Base-by-base conservation (phyloP, 1,140 invertebrate genomes). In the Drosophila tani region DNA sequence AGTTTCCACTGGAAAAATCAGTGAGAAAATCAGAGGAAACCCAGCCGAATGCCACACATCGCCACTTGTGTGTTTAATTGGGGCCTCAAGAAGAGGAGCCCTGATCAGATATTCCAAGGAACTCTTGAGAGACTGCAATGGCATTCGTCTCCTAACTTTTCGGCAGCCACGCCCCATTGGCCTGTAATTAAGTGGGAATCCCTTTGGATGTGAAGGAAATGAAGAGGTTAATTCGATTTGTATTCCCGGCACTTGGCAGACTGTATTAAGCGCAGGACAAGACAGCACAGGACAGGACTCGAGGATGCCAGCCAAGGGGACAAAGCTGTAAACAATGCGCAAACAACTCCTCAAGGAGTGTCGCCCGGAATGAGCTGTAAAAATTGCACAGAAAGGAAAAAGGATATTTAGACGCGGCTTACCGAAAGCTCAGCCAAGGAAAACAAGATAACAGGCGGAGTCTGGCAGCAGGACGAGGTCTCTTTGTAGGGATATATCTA, bases 281-380 rank as follows among this genome's bases (percentile, higher is more conserved):
- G 27, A 29, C 27, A 29, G 6, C 5, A 29, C 27, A 29, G 21
- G 29, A 9, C 29, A 35, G 32, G 47, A 73, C 29, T 27, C 46
- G 12, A 21, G 35, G 15, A n/a, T 14, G 21, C 17, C 57, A 50
- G 62, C 47, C 51, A 11, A 32, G 32, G 59, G 51, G 64, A 78
- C 64, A 69, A 57, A 81, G 79, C 73, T 78, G 82, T 84, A 84
- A 84, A 85, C 82, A 83, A 83, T 80, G 82, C 62, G 58, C 62
- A 82, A 76, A 75, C 79, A 87, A 65, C 56, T 59, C 40, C 82
- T 82, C 62, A 47, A 79, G 62, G 77, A 87, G 79, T 86, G 83
- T 87, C 82, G 80, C 59, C 62, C 56, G 60, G 85, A 86, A 87
- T 86, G 80, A 86, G 83, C 83, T 86, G 83, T 86, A 86, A 79